Percentiles rank a stretch among this genome's conserved stretches.
These are phyloP conservation scores for Neolamprologus toae DNA, from an alignment of 2,113 vertebrate genomes.

Conservation along the genomic window DNA sequence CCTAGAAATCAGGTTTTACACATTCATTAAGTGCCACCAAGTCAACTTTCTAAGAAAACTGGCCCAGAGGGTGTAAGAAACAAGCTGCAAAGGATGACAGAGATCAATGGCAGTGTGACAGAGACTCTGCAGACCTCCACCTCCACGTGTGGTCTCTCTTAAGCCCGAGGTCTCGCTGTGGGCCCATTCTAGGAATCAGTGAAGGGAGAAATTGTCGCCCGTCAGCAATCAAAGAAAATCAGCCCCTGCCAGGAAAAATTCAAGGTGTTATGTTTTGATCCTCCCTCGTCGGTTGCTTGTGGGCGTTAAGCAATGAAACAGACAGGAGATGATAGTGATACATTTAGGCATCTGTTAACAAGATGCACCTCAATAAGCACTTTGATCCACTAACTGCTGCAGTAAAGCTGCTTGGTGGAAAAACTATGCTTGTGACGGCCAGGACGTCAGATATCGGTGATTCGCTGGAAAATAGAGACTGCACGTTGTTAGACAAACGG, in stretches of 20 bases:
- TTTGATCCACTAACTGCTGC: not conserved
- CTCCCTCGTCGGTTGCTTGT: not conserved
- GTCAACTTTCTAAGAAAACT: not conserved
- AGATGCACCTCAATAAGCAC: not conserved
- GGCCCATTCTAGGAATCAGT: slow-evolving; percentile 23
- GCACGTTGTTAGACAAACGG: not conserved
- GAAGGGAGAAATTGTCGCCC: slow-evolving; percentile 47
- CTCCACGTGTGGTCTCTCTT: slow-evolving; percentile 43
- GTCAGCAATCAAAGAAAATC: slow-evolving; percentile 34
- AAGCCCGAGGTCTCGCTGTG: slow-evolving; percentile 13
- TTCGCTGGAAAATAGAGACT: not conserved
- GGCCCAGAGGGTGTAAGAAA: not conserved
- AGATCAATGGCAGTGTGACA: slow-evolving; percentile 1
- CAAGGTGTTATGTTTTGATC: not conserved
- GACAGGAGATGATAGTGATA: not conserved
- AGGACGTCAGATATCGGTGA: not conserved
- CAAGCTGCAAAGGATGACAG: not conserved
- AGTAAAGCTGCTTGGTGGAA: not conserved
- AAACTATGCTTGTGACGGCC: not conserved
- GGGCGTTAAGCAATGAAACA: not conserved
- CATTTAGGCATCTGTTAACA: not conserved
- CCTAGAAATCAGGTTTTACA: not conserved
- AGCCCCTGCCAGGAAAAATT: not conserved
- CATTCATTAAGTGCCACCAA: not conserved
- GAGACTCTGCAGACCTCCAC: not conserved